A percentile compares a stretch with the other conserved stretches of the same genome.
Conservation (phyloP, 2,797 vertebrate genomes). For the Oophaga sylvatica region DNA sequence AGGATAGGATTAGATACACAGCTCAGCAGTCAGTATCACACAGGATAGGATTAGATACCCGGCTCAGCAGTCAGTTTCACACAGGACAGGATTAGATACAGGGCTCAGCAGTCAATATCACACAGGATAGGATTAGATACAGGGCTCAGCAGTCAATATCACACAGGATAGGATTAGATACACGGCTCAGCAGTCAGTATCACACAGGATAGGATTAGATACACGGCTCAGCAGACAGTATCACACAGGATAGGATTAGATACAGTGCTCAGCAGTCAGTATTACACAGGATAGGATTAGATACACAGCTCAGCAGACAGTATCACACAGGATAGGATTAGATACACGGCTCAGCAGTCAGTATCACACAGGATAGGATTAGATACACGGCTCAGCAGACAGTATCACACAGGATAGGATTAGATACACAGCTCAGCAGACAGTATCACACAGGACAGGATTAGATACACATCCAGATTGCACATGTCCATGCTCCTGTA, state of each 20-base stretch:
- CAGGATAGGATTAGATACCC: not conserved
- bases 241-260: not conserved
- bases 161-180: not conserved
- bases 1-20: not conserved
- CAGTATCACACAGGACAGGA: not conserved
- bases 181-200: not conserved
- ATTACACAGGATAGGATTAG: not conserved
- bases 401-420: not conserved
- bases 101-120: too few species aligned
- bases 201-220: not conserved
- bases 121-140: not conserved
- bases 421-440: not conserved
- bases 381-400: too few species aligned
- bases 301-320: not conserved
- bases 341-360: not conserved
- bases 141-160: too few species aligned
- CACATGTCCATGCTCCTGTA: not conserved
- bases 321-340: not conserved
- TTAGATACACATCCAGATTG: too few species aligned
- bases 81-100: not conserved
- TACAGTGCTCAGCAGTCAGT: constrained; percentile 4
- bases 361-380: not conserved
- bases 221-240: not conserved
- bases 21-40: not conserved
- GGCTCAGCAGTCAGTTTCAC: too few species aligned